Evolutionary conservation across 2,888 invertebrate species (phyloP), one percentile per base, ranked within the genome.

Genomic region (Panorpa germanica): DNA sequence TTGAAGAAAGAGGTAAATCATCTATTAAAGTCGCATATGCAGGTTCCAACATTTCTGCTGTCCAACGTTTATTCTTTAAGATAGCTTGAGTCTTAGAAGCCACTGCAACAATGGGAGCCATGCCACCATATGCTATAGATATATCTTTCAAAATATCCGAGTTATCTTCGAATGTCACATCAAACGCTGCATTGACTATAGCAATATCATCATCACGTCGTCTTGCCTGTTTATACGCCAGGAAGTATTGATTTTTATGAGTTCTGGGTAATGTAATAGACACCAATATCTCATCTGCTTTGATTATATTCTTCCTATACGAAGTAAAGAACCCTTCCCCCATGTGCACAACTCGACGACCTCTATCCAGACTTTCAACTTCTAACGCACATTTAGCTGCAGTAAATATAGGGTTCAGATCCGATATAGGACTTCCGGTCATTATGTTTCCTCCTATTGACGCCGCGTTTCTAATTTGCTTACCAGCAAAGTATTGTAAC

Each of bases 341-440:
- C 66, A 88, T 70, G 12, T 53, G 47, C 6, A 83, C 63, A 23
- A 55, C 58, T 40, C 76, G 60, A 4, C 42, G 44, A 1, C 70
- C 70, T n/a, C 48, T 47, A 5, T 49, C 53, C 25, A 52, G 50
- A 41, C 72, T 77, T 18, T 58, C 54, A 1, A 83, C 55, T 39
- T 70, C 66, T 7, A 86, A 40, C 40, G 61, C 56, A 12, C 70
- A 64, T 28, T 63, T 59, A 31, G 74, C 70, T 1, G 93, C 85
- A 63, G 88, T 69, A 35, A 93, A 65, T 40, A 95, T 71, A 0
- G 93, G 93, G 54, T 88, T 88, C 45, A 95, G 63, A 56, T 96
- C 95, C 0, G 93, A 91, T 48, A 95, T 93, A 0, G 95, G 93
- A 55, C 91, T 93, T 10, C 85, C 83, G 0, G 91, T 91, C 60